A percentile compares a stretch with the other conserved stretches of the same genome.
Conservation (phyloP, 2,888 invertebrate genomes). For the Melanostoma scalare region DNA sequence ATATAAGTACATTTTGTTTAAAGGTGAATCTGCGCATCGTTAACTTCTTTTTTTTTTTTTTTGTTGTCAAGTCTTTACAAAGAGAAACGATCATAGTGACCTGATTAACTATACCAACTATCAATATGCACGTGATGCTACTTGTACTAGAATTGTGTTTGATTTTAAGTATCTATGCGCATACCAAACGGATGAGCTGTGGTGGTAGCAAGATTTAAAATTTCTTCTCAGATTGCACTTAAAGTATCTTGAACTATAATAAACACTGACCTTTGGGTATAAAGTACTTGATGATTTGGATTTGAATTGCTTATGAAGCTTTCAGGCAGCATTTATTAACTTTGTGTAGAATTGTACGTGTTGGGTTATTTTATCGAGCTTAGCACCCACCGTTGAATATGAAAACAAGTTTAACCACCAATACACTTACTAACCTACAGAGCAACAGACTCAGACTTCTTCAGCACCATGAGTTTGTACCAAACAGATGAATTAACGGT, state of each 20-base stretch:
- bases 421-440: constrained; percentile 54
- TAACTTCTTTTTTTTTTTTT: constrained; percentile 9
- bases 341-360: background rate
- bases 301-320: constrained; percentile 19
- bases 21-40: constrained; percentile 17
- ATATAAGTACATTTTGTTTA: constrained; percentile 2
- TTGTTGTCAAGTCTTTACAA: constrained; percentile 2
- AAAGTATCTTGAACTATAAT: constrained; percentile 43
- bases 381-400: constrained; percentile 55
- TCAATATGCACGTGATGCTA: constrained; percentile 17
- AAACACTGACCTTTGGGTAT: constrained; percentile 45
- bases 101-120: constrained; percentile 35
- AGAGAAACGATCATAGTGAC: constrained; percentile 29
- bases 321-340: constrained; percentile 10
- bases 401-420: constrained; percentile 66
- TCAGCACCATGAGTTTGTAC: constrained; percentile 10
- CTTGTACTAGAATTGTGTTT: constrained; percentile 10
- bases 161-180: constrained; percentile 7
- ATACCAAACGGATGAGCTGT: constrained; percentile 12
- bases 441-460: background rate
- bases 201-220: constrained; percentile 2
- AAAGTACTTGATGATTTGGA: background rate
- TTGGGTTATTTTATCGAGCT: constrained; percentile 23
- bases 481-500: constrained; percentile 21
- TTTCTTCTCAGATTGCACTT: constrained; percentile 22